Percentiles rank a stretch among this genome's conserved stretches.
phyloP scores from a whole-genome alignment of 2,888 invertebrate genomes.

The Rhagophthalmus giganteus region DNA sequence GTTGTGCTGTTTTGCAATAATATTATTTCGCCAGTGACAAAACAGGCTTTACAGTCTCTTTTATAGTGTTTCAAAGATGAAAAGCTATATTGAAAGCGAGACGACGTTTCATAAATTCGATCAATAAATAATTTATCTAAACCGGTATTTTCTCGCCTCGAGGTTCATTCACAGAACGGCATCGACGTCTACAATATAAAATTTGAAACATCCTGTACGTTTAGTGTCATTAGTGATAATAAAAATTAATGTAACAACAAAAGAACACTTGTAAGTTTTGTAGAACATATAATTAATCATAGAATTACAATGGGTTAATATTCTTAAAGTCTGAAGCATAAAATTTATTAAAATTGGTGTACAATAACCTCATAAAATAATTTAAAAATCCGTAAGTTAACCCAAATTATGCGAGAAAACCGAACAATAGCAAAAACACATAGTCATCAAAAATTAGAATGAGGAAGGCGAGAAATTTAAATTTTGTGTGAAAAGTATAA shows the following conservation, averaged over 20 bases:
- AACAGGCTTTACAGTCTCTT: too few relatives aligned
- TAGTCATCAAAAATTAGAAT: constrained; percentile 30
- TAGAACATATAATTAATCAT: constrained; percentile 17
- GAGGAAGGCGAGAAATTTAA: constrained; percentile 33
- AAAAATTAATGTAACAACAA: constrained; percentile 17
- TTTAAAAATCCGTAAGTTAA: constrained; percentile 25
- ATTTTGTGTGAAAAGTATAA: constrained; percentile 34
- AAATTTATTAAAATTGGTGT: constrained; percentile 19
- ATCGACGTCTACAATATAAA: too few relatives aligned
- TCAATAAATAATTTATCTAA: too few relatives aligned
- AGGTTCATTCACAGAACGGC: too few relatives aligned
- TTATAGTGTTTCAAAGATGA: too few relatives aligned
- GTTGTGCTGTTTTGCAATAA: too few relatives aligned
- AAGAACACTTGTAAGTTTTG: constrained; percentile 16
- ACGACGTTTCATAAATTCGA: too few relatives aligned
- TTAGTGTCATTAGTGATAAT: constrained; percentile 3
- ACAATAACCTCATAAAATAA: constrained; percentile 28
- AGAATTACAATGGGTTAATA: constrained; percentile 14
- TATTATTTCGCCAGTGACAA: too few relatives aligned
- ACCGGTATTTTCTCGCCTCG: too few relatives aligned
- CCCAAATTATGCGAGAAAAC: constrained; percentile 30
- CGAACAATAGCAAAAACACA: constrained; percentile 31
- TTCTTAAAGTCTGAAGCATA: constrained; percentile 5
- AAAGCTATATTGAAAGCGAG: too few relatives aligned
- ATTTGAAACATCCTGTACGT: background rate